Conservation (phyloP, 2,113 vertebrate species). For the Pygoscelis antarcticus region DNA sequence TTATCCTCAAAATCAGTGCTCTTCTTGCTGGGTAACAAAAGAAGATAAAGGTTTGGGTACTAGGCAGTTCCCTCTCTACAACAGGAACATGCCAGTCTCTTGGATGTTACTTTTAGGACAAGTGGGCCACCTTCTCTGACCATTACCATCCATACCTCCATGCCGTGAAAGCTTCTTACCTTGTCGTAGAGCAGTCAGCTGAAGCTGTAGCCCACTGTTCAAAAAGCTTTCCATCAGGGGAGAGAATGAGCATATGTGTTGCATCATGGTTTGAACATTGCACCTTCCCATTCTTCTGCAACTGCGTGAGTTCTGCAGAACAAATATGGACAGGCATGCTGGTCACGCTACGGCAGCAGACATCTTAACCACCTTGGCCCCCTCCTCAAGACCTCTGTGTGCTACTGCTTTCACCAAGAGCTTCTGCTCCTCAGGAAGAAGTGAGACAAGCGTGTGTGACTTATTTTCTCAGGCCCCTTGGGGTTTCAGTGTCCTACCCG, state of each 20-base stretch:
- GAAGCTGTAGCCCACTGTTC: not conserved
- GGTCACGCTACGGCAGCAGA: rapidly evolving
- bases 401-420: not conserved
- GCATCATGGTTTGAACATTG: not conserved
- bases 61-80: not conserved
- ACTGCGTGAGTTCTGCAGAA: not conserved
- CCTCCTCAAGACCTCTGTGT: not conserved
- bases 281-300: not conserved
- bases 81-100: not conserved
- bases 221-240: not conserved
- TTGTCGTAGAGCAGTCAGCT: not conserved
- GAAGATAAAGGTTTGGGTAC: not conserved
- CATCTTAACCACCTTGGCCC: not conserved
- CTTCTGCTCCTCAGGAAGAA: not conserved
- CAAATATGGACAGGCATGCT: rapidly evolving
- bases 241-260: not conserved
- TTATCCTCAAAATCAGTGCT: not conserved
- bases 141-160: not conserved
- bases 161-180: not conserved
- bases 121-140: not conserved
- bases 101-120: not conserved
- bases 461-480: not conserved
- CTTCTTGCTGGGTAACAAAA: not conserved
- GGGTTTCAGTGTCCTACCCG: not conserved
- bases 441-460: not conserved